Conservation (phyloP, 2,113 vertebrate genomes). For the Lagopus muta region DNA sequence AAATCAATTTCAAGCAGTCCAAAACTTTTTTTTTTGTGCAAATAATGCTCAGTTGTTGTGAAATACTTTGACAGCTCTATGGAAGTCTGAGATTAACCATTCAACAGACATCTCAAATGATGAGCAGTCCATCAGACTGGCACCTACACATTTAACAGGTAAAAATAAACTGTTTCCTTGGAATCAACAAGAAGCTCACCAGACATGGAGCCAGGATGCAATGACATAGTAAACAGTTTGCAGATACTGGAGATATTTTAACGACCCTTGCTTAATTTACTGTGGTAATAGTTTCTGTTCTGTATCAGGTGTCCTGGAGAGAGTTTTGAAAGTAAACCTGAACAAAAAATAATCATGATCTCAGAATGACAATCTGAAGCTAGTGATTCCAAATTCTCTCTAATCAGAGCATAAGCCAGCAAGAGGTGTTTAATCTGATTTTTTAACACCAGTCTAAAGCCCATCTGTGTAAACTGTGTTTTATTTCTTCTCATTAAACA, state of each 20-base stretch:
- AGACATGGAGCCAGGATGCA: background rate
- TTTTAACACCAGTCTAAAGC: background rate
- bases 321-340: background rate
- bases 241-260: background rate
- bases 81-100: background rate
- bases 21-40: background rate
- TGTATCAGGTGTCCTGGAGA: background rate
- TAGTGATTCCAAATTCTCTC: background rate
- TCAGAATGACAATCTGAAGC: background rate
- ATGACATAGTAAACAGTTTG: background rate
- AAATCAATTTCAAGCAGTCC: background rate
- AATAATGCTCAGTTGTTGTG: background rate
- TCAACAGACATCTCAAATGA: background rate
- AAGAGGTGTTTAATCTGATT: background rate
- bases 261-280: background rate
- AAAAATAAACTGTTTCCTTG: background rate
- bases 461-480: background rate
- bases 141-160: background rate
- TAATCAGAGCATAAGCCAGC: background rate
- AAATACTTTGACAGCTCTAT: background rate
- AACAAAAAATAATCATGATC: background rate
- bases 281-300: background rate
- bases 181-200: background rate
- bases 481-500: background rate
- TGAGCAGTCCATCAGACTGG: background rate